phyloP scores from a whole-genome alignment of 1,140 invertebrate genomes.

The Agrypnia vestita region DNA sequence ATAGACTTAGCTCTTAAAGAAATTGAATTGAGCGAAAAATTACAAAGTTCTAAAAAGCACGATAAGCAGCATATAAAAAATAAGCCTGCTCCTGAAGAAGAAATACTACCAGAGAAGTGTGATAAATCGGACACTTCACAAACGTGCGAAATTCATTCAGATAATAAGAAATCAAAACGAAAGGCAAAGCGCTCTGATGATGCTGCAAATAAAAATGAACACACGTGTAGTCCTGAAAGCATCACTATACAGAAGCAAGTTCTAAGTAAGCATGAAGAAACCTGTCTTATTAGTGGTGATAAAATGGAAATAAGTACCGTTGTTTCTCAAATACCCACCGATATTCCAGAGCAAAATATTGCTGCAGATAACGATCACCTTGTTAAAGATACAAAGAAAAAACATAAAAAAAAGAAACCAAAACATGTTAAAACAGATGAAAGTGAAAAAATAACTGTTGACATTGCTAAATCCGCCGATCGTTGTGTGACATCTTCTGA shows the following conservation, averaged over 20 bases:
- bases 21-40: conserved; percentile 66
- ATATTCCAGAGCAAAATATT: no score
- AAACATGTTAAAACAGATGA: conserved; percentile 1
- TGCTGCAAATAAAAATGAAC: conserved; percentile 7
- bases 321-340: no score
- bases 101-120: not conserved
- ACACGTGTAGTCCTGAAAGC: not conserved
- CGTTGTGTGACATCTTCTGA: not conserved
- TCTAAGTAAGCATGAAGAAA: not conserved
- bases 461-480: no score
- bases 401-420: conserved; percentile 41
- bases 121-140: not conserved
- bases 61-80: conserved; percentile 14
- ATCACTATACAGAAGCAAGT: not conserved
- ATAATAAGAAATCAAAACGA: conserved; percentile 10
- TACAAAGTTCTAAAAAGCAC: conserved; percentile 46
- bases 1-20: conserved; percentile 73
- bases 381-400: conserved; percentile 16
- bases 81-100: not conserved
- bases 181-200: not conserved
- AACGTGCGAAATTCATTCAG: not conserved
- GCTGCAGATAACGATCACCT: not conserved
- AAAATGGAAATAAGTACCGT: no score
- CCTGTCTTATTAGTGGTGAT: no score
- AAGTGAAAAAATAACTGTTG: not conserved